phyloP scores from a whole-genome alignment of 1,140 invertebrate genomes.

The Leptinotarsa lineolata region DNA sequence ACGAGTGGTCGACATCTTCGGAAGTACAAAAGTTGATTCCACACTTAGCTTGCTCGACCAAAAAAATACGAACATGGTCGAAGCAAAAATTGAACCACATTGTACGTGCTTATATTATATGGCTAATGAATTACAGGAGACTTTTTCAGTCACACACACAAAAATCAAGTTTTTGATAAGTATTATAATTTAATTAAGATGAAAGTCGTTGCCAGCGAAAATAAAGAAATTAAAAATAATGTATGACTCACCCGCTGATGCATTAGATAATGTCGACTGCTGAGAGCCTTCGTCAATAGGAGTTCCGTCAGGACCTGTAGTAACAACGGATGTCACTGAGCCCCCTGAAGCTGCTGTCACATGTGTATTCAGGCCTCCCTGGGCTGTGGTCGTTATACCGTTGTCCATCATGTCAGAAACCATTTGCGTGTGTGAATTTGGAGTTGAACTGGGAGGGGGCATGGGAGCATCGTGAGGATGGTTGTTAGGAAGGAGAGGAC shows the following conservation, averaged over 20 bases:
- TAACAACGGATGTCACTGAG: conserved; percentile 82
- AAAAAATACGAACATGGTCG: no score
- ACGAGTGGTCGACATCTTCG: no score
- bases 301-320: conserved; percentile 84
- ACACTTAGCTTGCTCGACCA: no score
- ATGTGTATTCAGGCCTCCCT: conserved; percentile 55
- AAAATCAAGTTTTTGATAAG: no score
- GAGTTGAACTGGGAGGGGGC: conserved; percentile 65
- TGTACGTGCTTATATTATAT: no score
- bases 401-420: conserved; percentile 63
- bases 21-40: no score
- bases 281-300: conserved; percentile 87
- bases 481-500: conserved; percentile 55
- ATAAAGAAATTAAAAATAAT: no score
- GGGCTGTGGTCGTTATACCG: conserved; percentile 63
- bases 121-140: no score
- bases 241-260: conserved; percentile 72
- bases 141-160: no score
- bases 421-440: conserved; percentile 61
- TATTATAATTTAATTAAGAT: neutral
- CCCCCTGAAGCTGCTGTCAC: conserved; percentile 55
- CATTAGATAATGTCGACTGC: conserved; percentile 88
- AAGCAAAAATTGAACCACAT: no score
- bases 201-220: neutral
- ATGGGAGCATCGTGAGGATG: conserved; percentile 63